phyloP scores from a whole-genome alignment of 2,797 vertebrate genomes.

The Leptatherina wallacei region DNA sequence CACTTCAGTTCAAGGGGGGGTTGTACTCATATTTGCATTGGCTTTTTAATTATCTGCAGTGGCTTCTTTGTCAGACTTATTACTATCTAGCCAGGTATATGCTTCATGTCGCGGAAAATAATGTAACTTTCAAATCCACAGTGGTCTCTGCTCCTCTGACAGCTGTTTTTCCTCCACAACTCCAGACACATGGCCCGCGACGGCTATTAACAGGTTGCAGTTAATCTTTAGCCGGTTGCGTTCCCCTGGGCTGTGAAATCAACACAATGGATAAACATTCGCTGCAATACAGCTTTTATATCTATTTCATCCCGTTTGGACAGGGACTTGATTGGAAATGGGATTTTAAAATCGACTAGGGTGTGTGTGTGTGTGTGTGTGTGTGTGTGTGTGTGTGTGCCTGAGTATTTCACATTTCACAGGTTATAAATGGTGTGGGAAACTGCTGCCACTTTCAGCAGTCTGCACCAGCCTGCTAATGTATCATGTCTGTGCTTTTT shows the following conservation, averaged over 20 bases:
- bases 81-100: no score
- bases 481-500: conserved; percentile 2
- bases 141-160: conserved; percentile 43
- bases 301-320: conserved; percentile 42
- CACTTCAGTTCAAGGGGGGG: neutral
- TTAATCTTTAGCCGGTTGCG: conserved; percentile 40
- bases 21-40: neutral
- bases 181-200: conserved; percentile 23
- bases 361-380: no score
- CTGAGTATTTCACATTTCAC: conserved; percentile 18
- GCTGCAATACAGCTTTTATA: conserved; percentile 7
- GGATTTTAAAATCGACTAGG: conserved; percentile 64
- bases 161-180: conserved; percentile 36
- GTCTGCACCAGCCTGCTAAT: conserved; percentile 24
- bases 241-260: conserved; percentile 10
- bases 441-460: conserved; percentile 23
- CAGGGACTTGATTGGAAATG: conserved; percentile 27
- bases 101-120: conserved; percentile 33
- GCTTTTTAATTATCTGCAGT: conserved; percentile 12
- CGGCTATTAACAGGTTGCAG: conserved; percentile 40
- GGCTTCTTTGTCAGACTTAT: conserved; percentile 1
- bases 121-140: conserved; percentile 32
- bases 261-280: conserved; percentile 3
- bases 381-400: conserved; percentile 14
- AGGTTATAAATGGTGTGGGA: conserved; percentile 26